phyloP scores from a whole-genome alignment of 2,113 vertebrate genomes.

The Penelope pileata region DNA sequence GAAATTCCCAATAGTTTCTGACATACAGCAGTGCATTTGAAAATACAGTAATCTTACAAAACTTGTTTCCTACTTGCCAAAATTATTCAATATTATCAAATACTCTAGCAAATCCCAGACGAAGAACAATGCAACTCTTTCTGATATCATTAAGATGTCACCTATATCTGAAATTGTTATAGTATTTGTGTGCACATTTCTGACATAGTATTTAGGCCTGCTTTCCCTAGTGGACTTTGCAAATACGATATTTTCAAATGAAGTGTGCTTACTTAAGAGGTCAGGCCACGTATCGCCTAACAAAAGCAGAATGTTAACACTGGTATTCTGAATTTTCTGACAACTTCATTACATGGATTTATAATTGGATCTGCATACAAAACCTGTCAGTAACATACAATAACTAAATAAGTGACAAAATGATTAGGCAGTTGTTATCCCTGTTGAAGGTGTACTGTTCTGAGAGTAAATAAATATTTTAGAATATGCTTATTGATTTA shows the following conservation, averaged over 20 bases:
- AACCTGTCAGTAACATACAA: background rate
- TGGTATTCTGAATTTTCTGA: background rate
- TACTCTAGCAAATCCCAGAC: background rate
- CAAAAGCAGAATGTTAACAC: background rate
- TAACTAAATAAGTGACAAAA: background rate
- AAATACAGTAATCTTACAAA: background rate
- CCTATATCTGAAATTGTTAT: background rate
- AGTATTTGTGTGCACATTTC: background rate
- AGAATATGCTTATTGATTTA: background rate
- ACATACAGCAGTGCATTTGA: background rate
- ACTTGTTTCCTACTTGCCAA: background rate
- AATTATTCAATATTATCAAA: background rate
- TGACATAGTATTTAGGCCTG: background rate
- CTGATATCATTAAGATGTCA: background rate
- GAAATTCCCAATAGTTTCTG: background rate
- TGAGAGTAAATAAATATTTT: constrained; percentile 71
- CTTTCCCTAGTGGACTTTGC: background rate
- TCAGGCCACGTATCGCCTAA: background rate
- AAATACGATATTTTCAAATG: background rate
- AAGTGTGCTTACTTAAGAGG: background rate
- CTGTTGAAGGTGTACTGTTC: background rate
- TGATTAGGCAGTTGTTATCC: constrained; percentile 19
- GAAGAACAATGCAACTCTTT: background rate
- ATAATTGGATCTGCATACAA: background rate
- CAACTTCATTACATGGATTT: background rate